phyloP scores from a whole-genome alignment of 2,888 invertebrate genomes.

The Cephus spinipes region DNA sequence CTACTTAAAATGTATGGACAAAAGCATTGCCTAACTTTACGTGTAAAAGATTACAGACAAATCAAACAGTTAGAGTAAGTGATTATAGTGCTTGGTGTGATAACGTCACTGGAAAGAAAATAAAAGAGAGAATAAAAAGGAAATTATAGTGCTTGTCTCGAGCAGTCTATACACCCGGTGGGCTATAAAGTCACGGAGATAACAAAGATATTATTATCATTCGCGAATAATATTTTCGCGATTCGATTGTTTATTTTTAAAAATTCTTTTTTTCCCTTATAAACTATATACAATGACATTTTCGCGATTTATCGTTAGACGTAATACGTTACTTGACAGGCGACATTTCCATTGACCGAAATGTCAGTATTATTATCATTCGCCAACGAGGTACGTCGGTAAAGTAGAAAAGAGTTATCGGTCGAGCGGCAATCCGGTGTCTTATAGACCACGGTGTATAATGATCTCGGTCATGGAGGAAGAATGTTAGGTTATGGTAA shows the following conservation, averaged over 20 bases:
- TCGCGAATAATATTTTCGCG: background rate
- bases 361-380: background rate
- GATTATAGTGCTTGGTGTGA: slow-evolving; percentile 1
- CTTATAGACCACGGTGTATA: background rate
- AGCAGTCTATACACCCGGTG: slow-evolving; percentile 2
- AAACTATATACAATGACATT: background rate
- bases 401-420: slow-evolving; percentile 1
- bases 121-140: background rate
- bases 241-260: background rate
- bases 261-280: background rate
- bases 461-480: slow-evolving; percentile 19
- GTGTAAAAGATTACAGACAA: background rate
- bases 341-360: background rate
- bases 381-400: background rate
- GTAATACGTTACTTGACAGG: background rate
- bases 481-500: slow-evolving; percentile 59
- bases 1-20: background rate
- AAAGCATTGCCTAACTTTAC: background rate
- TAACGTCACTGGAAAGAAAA: background rate
- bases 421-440: background rate
- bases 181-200: background rate
- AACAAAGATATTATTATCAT: background rate
- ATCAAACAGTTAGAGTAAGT: background rate
- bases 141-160: slow-evolving; percentile 2
- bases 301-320: background rate